Percentiles rank a stretch among this genome's conserved stretches.
Evolutionary conservation across 1,140 invertebrate species (phyloP).

Genomic region (Pogonognathellus flavescens): DNA sequence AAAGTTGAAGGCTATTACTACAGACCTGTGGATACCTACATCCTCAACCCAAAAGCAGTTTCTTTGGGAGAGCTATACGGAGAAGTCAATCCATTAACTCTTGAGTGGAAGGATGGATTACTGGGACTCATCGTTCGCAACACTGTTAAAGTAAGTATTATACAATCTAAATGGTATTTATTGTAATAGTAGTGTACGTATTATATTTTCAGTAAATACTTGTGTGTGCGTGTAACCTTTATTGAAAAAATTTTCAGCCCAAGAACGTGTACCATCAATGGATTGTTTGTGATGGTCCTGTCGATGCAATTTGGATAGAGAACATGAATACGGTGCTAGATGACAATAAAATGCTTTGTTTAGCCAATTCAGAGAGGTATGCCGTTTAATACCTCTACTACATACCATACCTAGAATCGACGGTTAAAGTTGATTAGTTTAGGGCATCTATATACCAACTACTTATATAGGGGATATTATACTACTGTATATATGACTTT

Average conservation of each 20-base stretch:
- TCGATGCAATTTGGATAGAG: constrained; percentile 96
- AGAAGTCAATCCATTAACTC: constrained; percentile 84
- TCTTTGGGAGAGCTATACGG: constrained; percentile 91
- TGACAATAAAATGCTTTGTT: constrained; percentile 93
- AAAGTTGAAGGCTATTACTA: constrained; percentile 74
- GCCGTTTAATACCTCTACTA: too few relatives aligned
- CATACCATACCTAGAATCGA: too few relatives aligned
- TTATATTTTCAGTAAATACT: too few relatives aligned
- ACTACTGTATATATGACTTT: too few relatives aligned
- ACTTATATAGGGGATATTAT: too few relatives aligned
- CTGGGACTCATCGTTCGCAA: constrained; percentile 80
- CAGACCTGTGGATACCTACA: constrained; percentile 77
- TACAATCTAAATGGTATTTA: too few relatives aligned
- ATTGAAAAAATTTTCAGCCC: constrained; percentile 64
- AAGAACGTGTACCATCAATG: constrained; percentile 81
- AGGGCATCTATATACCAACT: too few relatives aligned
- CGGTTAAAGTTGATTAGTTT: too few relatives aligned
- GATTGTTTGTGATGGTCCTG: constrained; percentile 90
- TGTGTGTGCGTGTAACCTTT: too few relatives aligned
- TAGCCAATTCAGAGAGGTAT: constrained; percentile 85
- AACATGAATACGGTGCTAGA: constrained; percentile 95
- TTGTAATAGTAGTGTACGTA: too few relatives aligned
- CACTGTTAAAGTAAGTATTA: constrained; percentile 73
- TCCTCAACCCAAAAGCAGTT: constrained; percentile 90
- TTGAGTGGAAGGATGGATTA: constrained; percentile 93